Evolutionary conservation across 2,797 vertebrate species (phyloP), one percentile per base, ranked within the genome.

Genomic region (Parauchenoglanis ngamensis): DNA sequence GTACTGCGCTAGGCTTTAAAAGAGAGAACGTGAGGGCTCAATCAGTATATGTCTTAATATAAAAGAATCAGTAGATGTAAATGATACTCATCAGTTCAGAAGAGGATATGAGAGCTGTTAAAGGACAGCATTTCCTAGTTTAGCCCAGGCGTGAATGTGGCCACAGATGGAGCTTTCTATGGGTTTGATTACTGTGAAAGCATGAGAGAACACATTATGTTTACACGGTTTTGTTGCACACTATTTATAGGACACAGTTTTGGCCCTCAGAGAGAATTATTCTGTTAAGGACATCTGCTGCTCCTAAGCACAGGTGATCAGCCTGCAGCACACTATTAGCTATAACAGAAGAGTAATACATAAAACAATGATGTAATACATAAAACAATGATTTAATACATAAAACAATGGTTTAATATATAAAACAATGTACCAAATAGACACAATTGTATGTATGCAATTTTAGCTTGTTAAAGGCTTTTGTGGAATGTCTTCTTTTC

Each of bases 141-240:
- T 83, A 88, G 72, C 54, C 61, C 54, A 59, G 83, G 85, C 81
- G 44, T 76, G 67, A 87, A 81, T 80, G 72, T 81, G 86, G 80
- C 85, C 89, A 85, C 87, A 87, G 89, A 90, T 88, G 86, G 88
- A 83, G 87, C 82, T 88, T 89, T 90, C 83, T 87, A 59, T 87
- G 87, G 84, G 84, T 76, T 72, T 82, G 88, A 89, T 89, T 91
- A 86, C 85, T 84, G 84, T 83, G 86, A 88, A 88, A 89, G 89
- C 89, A 88, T 87, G 87, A 88, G 84, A 84, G 84, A 86, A 88
- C 89, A 90, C 87, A 91, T 87, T 89, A 92, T 91, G 90, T 91
- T 92, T 92, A 90, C 90, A 87, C 86, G 49, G 86, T 87, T 89
- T 87, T 89, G 17, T 80, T 80, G 86, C 73, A 85, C 84, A 91